Conservation (phyloP, 37 sponge, comb jelly and placozoan species). For the Beroe ovata region DNA sequence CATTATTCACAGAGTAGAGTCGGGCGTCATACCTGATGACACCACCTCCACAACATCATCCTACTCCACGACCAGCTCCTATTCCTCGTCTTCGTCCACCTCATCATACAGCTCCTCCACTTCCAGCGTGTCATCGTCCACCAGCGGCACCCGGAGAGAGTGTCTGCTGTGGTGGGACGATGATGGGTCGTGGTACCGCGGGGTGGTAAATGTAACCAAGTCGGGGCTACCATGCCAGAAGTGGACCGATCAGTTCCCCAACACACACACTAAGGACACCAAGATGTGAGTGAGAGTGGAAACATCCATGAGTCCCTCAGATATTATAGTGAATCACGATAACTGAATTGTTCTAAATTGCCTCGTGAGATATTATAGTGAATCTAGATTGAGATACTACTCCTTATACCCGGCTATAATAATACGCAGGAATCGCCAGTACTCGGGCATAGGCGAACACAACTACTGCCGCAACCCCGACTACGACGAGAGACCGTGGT, state of each 20-base stretch:
- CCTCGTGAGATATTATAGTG: no score
- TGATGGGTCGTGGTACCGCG: not conserved
- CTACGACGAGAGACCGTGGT: not conserved
- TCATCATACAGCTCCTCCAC: not conserved
- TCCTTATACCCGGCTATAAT: no score
- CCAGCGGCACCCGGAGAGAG: no score
- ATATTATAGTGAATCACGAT: no score
- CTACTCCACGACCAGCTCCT: not conserved
- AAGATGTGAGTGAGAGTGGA: not conserved
- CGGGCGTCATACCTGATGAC: no score
- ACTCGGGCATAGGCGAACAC: not conserved
- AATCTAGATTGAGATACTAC: no score
- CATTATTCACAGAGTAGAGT: no score
- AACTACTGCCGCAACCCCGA: constrained; percentile 19
- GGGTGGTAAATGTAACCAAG: not conserved
- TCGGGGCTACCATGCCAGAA: not conserved
- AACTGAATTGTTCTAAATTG: no score
- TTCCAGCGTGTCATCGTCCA: not conserved
- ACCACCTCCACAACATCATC: not conserved
- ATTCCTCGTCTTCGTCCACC: not conserved
- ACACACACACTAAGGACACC: not conserved
- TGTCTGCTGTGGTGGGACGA: not conserved
- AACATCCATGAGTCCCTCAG: no score
- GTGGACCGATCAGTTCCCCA: constrained; percentile 14
- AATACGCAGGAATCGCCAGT: no score